Evolutionary conservation across 1,140 invertebrate genomes (phyloP), one percentile per base, ranked within the genome.

Genomic region (Lepidotrigona ventralis): DNA sequence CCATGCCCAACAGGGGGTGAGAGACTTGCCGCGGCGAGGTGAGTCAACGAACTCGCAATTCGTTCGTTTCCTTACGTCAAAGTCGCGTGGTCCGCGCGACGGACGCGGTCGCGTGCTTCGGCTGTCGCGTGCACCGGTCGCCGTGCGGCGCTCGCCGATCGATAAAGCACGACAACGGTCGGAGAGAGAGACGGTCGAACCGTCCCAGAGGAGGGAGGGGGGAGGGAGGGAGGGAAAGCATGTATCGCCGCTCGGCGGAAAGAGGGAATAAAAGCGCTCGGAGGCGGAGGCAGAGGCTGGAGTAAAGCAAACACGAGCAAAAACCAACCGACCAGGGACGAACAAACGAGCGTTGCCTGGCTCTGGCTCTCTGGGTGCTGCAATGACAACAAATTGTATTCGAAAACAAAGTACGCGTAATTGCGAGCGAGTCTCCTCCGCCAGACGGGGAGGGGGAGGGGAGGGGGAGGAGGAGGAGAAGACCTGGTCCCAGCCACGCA

Each of bases 321-420:
- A 83, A 83, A 82, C 74, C 54, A 46, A 46, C 19, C 21, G 53
- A 0, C 29, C 51, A 26, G 46, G 53, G 54, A 15, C 29, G 74
- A 51, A 68, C 53, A 66, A 76, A 66, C 63, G 71, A 66, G 63
- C 71, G 26, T 21, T 33, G 73, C 29, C 73, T 26, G 73, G 56
- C 54, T 39, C 39, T 53, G 54, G 33, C 29, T 46, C 39, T 46
- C 39, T 46, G 39, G 46, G 29, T 23, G 58, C 19, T 51, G 68
- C 46, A 53, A 83, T n/a, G 66, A 70, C 74, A 83, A 78, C 81
- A 78, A 78, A 83, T 83, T 83, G 39, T 78, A 77, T 71, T 83
- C 75, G 81, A 60, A 78, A 78, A 83, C 81, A 83, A 83, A 83
- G 81, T 83, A 69, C 75, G 74, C 74, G 74, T 83, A 83, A 83